Base-by-base conservation (phyloP, 2,888 invertebrate genomes). In the Hypselothyrea guttata region DNA sequence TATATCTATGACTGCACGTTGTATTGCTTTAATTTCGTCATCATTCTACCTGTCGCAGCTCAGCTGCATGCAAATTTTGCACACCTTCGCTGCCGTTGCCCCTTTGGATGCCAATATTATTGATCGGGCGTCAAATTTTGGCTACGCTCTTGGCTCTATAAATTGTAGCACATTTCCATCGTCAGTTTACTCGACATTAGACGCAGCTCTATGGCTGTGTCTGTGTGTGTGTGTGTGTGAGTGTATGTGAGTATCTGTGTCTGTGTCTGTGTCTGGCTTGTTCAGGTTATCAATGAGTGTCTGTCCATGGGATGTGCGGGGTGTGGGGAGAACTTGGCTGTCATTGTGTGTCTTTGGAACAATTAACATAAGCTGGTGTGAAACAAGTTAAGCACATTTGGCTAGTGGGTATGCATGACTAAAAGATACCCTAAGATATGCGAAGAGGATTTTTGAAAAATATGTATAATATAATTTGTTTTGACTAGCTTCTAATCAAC, bases 11-110 rank as follows among this genome's bases (percentile, higher is more conserved):
- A 41, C 44, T 63, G 63, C 69, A 64, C 58, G 55, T 51, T 73
- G 85, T 75, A 67, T 83, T 75, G 85, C 75, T 75, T 78, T 78
- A 81, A 81, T 81, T 84, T 75, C 61, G 71, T 73, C 83, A 84
- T 72, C 78, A 64, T 59, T 72, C 61, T 45, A 60, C 52, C 65
- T 62, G 61, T 70, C 65, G 61, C 56, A 64, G 54, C 77, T 58
- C 61, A 34, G 57, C 38, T 82, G 84, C 74, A 84, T 76, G 77
- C 71, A 78, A 71, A 84, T 76, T 71, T 56, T 47, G 31, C 51
- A 31, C 35, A 37, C 46, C 33, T 22, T 3, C 16, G 0, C 12
- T 1, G 22, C 27, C 7, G 9, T 7, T 31, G 13, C 28, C 8
- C 30, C 22, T 16, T 12, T 16, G 4, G 9, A 60, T 61, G 78